Evolutionary conservation across 2,113 vertebrate species (phyloP).

Genomic region (Herpailurus yagouaroundi): DNA sequence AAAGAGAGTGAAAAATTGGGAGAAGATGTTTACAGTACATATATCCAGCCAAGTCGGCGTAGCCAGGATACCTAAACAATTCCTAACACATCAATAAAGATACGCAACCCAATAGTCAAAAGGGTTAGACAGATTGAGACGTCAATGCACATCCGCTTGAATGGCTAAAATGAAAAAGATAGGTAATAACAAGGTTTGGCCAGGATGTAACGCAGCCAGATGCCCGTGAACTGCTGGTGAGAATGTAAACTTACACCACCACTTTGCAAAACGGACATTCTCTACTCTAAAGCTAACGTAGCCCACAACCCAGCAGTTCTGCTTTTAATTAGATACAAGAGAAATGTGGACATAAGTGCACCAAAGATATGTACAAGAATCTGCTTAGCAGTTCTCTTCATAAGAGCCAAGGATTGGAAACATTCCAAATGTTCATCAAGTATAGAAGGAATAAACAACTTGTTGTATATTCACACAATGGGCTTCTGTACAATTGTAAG

Average conservation of each 20-base stretch:
- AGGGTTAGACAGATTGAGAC: background rate
- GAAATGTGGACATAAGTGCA: constrained; percentile 28
- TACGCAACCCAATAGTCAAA: background rate
- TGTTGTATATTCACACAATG: constrained; percentile 37
- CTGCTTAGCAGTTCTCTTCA: background rate
- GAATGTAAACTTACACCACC: background rate
- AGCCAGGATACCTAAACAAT: background rate
- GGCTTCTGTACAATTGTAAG: background rate
- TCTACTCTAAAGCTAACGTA: background rate
- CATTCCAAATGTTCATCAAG: background rate
- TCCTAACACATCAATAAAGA: background rate
- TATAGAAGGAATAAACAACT: constrained; percentile 47
- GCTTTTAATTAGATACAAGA: background rate
- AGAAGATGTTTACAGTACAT: background rate
- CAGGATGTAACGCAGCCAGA: background rate
- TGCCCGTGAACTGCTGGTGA: background rate
- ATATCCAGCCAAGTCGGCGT: background rate
- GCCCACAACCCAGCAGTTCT: background rate
- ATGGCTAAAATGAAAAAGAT: constrained; percentile 8
- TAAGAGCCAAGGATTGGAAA: constrained; percentile 7
- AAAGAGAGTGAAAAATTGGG: background rate
- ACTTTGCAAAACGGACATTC: background rate
- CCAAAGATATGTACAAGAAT: background rate
- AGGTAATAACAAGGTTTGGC: background rate
- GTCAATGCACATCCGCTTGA: background rate